These are phyloP conservation scores for Sesamia nonagrioides DNA, from an alignment of 1,140 invertebrate genomes.

Conservation along the genomic window DNA sequence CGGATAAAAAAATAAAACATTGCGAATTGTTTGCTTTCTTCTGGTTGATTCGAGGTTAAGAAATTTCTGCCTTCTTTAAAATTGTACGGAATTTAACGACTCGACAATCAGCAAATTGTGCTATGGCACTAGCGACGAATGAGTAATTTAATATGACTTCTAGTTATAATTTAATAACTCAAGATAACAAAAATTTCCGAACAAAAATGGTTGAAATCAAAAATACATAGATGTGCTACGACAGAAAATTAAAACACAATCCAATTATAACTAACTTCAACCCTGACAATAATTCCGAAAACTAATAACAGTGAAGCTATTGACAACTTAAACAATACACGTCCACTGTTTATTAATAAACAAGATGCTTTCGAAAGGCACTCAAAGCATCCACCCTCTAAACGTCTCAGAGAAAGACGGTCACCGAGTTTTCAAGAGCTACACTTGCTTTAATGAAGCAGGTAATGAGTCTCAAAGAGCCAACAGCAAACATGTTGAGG, in stretches of 20 bases:
- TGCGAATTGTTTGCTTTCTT: conserved; percentile 32
- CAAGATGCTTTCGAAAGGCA: neutral
- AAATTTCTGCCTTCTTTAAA: conserved; percentile 15
- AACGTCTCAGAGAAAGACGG: conserved; percentile 40
- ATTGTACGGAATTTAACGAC: conserved; percentile 5
- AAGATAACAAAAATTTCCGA: neutral
- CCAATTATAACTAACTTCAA: neutral
- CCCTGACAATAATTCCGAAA: conserved; percentile 5
- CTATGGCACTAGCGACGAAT: neutral
- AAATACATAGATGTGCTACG: neutral
- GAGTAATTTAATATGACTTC: neutral
- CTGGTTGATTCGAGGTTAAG: neutral
- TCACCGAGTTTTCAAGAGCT: conserved; percentile 58
- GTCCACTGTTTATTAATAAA: conserved; percentile 41
- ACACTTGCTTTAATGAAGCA: conserved; percentile 77
- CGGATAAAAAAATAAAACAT: conserved; percentile 22
- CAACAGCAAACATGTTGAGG: conserved; percentile 66
- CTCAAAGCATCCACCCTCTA: conserved; percentile 14
- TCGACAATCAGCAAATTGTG: conserved; percentile 20
- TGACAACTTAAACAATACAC: conserved; percentile 13
- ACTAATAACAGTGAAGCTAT: conserved; percentile 13
- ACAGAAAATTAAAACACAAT: neutral
- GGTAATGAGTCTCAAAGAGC: conserved; percentile 71
- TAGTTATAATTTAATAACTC: no score
- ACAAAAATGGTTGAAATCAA: neutral